Evolutionary conservation across 2,113 vertebrate species (phyloP).

Genomic region (Sinosuthora webbiana): DNA sequence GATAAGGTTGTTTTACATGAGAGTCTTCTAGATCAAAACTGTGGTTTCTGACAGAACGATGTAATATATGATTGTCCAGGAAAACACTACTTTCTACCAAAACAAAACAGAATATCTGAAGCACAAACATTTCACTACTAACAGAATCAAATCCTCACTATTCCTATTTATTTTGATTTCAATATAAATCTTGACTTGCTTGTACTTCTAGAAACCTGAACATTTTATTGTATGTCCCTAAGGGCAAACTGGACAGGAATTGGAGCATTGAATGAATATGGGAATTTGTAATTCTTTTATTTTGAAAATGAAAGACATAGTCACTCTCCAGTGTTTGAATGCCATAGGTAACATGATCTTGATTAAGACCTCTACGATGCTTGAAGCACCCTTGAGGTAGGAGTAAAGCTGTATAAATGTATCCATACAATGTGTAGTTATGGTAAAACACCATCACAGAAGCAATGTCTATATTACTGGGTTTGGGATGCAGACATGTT

Average conservation of each 20-base stretch:
- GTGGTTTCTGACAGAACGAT: background rate
- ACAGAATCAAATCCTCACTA: background rate
- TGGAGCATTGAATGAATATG: background rate
- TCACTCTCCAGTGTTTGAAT: background rate
- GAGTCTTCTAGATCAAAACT: background rate
- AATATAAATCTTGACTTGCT: background rate
- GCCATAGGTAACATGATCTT: background rate
- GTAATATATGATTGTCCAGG: background rate
- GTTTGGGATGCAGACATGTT: background rate
- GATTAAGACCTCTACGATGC: background rate
- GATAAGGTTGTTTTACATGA: background rate
- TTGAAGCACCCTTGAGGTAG: background rate
- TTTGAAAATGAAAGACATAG: background rate
- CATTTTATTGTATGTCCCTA: background rate
- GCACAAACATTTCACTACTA: background rate
- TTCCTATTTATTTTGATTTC: background rate
- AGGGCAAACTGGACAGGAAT: background rate
- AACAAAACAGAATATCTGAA: background rate
- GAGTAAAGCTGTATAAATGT: background rate
- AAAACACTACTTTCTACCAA: background rate
- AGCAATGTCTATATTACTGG: background rate
- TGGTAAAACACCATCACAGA: background rate
- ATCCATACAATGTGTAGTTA: background rate
- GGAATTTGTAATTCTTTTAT: background rate
- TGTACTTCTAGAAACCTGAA: background rate